Conservation (phyloP, 2,888 invertebrate species). For the Cecidostiba fungosa region DNA sequence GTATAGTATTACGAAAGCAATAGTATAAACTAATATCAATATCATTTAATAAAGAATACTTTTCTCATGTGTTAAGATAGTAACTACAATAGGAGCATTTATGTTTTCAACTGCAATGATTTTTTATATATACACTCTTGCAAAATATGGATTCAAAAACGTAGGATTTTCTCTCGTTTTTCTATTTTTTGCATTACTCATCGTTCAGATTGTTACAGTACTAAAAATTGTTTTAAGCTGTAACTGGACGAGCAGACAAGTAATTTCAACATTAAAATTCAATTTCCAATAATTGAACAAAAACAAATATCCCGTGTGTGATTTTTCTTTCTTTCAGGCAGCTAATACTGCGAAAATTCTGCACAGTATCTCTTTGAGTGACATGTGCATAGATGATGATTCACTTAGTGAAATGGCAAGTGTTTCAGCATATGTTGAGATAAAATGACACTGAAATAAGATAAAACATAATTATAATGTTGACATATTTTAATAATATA, state of each 20-base stretch:
- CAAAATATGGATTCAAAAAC: background rate
- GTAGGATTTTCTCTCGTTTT: background rate
- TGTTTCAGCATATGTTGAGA: no score
- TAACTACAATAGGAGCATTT: constrained; percentile 39
- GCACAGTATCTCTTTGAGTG: constrained; percentile 21
- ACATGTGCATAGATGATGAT: background rate
- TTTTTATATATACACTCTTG: constrained; percentile 25
- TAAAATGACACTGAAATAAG: no score
- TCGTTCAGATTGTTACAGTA: background rate
- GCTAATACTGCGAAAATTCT: constrained; percentile 2
- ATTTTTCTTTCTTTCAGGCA: constrained; percentile 22
- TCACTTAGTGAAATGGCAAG: constrained; percentile 1
- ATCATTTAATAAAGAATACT: background rate
- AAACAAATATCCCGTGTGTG: background rate
- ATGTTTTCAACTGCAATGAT: constrained; percentile 29
- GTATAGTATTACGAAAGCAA: background rate
- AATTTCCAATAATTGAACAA: background rate
- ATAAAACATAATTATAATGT: no score
- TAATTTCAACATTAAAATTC: background rate
- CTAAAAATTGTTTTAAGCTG: constrained; percentile 38
- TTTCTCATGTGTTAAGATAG: constrained; percentile 28
- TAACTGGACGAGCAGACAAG: constrained; percentile 40
- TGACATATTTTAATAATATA: no score
- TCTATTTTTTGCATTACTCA: background rate
- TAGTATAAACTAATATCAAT: no score